Percentiles rank a stretch among this genome's conserved stretches.
phyloP scores from a whole-genome alignment of 2,888 invertebrate genomes.

The Acanthopleura granulata region DNA sequence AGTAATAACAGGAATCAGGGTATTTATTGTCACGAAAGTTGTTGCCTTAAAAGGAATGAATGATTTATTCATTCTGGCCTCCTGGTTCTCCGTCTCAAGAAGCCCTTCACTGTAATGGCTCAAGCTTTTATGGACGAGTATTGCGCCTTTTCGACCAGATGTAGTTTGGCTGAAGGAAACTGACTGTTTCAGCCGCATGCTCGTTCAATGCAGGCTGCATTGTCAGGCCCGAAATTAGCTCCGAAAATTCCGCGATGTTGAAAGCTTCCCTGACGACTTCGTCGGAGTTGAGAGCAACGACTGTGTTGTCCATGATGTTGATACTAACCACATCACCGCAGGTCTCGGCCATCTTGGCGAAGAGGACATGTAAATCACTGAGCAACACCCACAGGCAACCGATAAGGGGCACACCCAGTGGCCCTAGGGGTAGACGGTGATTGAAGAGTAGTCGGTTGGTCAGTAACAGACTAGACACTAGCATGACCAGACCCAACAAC shows the following conservation, averaged over 20 bases:
- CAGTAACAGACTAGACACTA: neutral
- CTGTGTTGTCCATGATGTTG: neutral
- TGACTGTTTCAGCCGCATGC: neutral
- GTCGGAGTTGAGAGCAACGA: neutral
- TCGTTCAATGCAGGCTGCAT: neutral
- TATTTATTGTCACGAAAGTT: neutral
- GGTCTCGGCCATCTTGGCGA: neutral
- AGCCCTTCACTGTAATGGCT: neutral
- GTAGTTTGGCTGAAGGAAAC: neutral
- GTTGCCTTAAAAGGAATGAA: no score
- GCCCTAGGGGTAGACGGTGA: neutral
- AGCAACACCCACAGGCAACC: neutral
- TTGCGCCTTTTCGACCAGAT: neutral
- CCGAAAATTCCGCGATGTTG: neutral
- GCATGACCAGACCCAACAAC: neutral
- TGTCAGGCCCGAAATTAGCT: neutral
- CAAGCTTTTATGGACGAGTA: neutral
- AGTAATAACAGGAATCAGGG: no score
- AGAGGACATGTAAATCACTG: neutral
- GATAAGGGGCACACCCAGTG: neutral
- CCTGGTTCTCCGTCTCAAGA: neutral
- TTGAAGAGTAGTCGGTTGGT: neutral
- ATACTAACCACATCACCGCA: neutral
- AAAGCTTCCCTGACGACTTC: neutral
- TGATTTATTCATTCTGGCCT: no score